A percentile compares a stretch with the other conserved stretches of the same genome.
phyloP scores from a whole-genome alignment of 2,888 invertebrate species.

The Neoitamus cyanurus region DNA sequence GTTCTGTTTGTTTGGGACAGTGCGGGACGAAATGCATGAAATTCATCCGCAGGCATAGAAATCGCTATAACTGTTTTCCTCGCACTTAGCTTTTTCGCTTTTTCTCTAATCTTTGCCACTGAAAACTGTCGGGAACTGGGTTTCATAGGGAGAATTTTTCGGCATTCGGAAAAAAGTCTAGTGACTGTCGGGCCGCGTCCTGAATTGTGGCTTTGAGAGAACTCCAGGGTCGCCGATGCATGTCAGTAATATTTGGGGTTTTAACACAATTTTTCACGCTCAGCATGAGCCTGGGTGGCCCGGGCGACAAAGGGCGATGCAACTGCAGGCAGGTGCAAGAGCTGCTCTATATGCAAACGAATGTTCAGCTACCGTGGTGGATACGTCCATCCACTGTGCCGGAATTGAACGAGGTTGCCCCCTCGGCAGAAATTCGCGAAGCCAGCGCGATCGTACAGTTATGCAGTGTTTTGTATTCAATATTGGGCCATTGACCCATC shows the following conservation, averaged over 20 bases:
- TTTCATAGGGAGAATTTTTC: background rate
- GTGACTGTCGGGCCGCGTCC: background rate
- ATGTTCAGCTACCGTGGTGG: background rate
- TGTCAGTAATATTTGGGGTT: background rate
- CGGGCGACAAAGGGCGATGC: background rate
- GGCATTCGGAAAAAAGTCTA: background rate
- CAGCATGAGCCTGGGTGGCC: background rate
- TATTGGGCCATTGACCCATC: conserved; percentile 20
- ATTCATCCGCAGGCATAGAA: background rate
- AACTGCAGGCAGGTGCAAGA: background rate
- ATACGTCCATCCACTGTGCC: background rate
- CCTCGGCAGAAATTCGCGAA: background rate
- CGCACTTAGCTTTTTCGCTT: background rate
- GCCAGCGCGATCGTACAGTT: conserved; percentile 2
- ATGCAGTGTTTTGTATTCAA: conserved; percentile 3
- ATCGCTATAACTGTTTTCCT: background rate
- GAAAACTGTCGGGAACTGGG: background rate
- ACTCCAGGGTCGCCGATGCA: background rate
- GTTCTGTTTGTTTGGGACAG: background rate
- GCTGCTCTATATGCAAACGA: background rate
- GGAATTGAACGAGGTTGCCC: background rate
- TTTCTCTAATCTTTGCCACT: background rate
- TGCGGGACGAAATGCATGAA: background rate
- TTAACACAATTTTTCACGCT: background rate
- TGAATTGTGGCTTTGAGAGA: background rate